phyloP scores from a whole-genome alignment of 2,888 invertebrate genomes.

The Polymixis flavicincta region DNA sequence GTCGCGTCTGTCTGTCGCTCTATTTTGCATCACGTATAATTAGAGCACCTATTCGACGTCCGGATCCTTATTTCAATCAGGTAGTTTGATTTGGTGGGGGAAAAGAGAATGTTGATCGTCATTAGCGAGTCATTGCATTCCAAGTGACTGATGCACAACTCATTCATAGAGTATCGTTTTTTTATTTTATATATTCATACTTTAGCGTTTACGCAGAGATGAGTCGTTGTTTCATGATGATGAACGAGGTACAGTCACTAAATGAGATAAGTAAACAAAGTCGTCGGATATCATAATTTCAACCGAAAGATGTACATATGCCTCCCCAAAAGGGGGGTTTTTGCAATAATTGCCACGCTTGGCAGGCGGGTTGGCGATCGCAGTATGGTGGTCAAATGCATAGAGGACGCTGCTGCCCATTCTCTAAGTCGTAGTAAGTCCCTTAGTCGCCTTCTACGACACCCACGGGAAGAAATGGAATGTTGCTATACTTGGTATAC shows the following conservation, averaged over 20 bases:
- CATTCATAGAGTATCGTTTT: constrained; percentile 11
- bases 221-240: background rate
- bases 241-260: background rate
- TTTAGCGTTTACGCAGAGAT: background rate
- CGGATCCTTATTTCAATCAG: constrained; percentile 15
- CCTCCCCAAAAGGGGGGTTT: no score
- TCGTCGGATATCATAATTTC: no score
- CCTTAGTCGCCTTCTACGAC: no score
- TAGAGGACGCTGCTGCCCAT: no score
- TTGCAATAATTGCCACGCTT: no score
- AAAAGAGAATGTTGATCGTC: constrained; percentile 12
- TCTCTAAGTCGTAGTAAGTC: no score
- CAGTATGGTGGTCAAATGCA: no score
- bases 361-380: no score
- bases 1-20: constrained; percentile 51
- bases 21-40: constrained; percentile 50
- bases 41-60: constrained; percentile 36
- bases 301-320: no score
- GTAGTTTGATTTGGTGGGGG: constrained; percentile 13
- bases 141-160: constrained; percentile 1
- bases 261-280: no score
- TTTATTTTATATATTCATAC: background rate
- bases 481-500: no score
- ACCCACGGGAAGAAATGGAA: no score
- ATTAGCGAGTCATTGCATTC: constrained; percentile 32